These are phyloP conservation scores for Chelonus insularis DNA, from an alignment of 1,140 invertebrate species.

Conservation along the genomic window DNA sequence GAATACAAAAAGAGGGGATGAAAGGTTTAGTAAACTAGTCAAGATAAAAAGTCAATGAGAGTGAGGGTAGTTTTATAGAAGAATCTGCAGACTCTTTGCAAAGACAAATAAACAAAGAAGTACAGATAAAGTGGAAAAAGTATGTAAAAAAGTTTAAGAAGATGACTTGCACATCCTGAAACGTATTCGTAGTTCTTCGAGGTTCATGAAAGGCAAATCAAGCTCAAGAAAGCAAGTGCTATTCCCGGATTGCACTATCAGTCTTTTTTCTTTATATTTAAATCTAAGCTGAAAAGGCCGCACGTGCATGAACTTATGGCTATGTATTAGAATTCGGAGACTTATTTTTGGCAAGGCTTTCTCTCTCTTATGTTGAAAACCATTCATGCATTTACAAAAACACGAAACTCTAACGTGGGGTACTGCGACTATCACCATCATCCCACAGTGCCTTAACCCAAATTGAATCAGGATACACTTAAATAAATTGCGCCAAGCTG, in stretches of 20 bases:
- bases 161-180: conserved; percentile 32
- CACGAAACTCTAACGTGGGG: too few species aligned
- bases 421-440: conserved; percentile 13
- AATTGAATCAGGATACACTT: conserved; percentile 58
- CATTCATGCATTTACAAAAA: conserved; percentile 25
- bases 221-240: conserved; percentile 44
- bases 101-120: not conserved
- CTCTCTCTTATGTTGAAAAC: not conserved
- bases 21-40: not conserved
- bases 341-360: conserved; percentile 1
- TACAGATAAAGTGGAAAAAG: not conserved
- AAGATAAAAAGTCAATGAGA: conserved; percentile 35
- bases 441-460: conserved; percentile 38
- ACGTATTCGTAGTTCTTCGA: conserved; percentile 42
- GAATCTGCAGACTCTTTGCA: conserved; percentile 24
- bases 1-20: conserved; percentile 7
- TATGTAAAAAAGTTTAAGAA: not conserved
- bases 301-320: not conserved
- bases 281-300: conserved; percentile 42
- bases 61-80: conserved; percentile 33
- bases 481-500: conserved; percentile 54
- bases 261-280: conserved; percentile 58
- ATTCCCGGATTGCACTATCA: conserved; percentile 45
- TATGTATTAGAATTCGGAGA: conserved; percentile 8
- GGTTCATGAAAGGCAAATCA: conserved; percentile 61